Percentiles rank a stretch among this genome's conserved stretches.
Evolutionary conservation across 2,113 vertebrate genomes (phyloP).

Genomic region (Ranitomeya imitator): DNA sequence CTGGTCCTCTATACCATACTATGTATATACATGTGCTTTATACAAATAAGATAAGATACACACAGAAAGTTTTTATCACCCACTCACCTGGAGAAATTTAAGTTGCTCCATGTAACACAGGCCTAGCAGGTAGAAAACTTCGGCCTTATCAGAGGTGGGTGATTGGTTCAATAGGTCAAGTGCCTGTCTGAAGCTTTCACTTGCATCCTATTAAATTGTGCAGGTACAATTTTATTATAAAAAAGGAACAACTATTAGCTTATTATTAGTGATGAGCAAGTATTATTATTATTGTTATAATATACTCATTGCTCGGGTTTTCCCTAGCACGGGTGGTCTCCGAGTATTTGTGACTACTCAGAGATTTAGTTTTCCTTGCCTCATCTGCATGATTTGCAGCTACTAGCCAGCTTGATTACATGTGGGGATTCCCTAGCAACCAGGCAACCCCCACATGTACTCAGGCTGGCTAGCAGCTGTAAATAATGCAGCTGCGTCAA

Average conservation of each 20-base stretch:
- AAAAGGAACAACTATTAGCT: background rate
- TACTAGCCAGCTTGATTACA: no score
- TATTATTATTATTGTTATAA: no score
- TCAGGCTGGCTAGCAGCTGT: no score
- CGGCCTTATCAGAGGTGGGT: conserved; percentile 61
- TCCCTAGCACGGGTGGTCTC: no score
- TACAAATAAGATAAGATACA: background rate
- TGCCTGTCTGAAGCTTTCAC: conserved; percentile 69
- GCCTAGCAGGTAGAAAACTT: conserved; percentile 74
- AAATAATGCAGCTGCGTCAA: no score
- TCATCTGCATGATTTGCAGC: no score
- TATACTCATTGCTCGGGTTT: no score
- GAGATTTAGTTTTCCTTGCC: no score
- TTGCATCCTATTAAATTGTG: conserved; percentile 70
- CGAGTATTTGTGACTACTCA: no score
- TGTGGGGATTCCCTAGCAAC: no score
- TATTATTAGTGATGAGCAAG: background rate
- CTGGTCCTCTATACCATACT: background rate
- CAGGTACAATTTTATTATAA: background rate
- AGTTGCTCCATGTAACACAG: conserved; percentile 73
- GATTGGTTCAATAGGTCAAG: conserved; percentile 62
- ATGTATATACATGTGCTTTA: background rate
- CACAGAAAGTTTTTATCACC: conserved; percentile 4
- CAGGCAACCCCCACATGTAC: no score
- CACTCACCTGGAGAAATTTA: conserved; percentile 65